Base-by-base conservation (phyloP, 1,140 invertebrate genomes). In the Dysdera silvatica region DNA sequence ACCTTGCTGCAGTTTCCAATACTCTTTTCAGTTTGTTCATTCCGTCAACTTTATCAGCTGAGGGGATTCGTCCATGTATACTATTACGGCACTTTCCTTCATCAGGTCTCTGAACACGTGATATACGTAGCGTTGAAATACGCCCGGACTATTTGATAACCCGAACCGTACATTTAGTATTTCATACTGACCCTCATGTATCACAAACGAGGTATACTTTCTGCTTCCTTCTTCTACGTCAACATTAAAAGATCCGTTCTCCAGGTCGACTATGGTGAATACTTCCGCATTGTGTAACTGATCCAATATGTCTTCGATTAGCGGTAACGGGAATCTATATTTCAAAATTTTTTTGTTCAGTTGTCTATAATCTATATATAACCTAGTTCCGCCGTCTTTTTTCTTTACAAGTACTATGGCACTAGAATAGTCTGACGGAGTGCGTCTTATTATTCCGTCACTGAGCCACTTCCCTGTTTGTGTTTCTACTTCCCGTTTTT, bases 81-180 rank as follows among this genome's bases (percentile, higher is more conserved):
- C 18, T 8, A 45, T 45, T 18, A 45, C 6, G n/a, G 23, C 18
- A 45, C 23, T 18, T 18, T 6, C 41, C 18, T 18, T 6, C 23
- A 45, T 45, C 5, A 45, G 18, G 6, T 45, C 5, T 6, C n/a
- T 14, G 18, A 45, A 45, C 16, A 45, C 41, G 6, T 45, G 6
- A 45, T 45, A 45, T 18, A 45, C 41, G 20, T 69, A 52, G 58
- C 71, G 54, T 47, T 70, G 67, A 45, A 45, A 45, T 8, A 49
- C 24, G 18, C 47, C 29, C 4, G 47, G 14, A 14, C 47, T 24
- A 24, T 49, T 49, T 6, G 14, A 4, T 4, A 49, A n/a, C 24
- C 47, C 24, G 29, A 49, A 49, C 4, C 23, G 47, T 10, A 23
- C 18, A 4, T 49, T 23, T 24, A 14, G 10, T 12, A 49, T 26